These are phyloP conservation scores for Piaya cayana DNA, from an alignment of 2,113 vertebrate genomes.

Conservation along the genomic window DNA sequence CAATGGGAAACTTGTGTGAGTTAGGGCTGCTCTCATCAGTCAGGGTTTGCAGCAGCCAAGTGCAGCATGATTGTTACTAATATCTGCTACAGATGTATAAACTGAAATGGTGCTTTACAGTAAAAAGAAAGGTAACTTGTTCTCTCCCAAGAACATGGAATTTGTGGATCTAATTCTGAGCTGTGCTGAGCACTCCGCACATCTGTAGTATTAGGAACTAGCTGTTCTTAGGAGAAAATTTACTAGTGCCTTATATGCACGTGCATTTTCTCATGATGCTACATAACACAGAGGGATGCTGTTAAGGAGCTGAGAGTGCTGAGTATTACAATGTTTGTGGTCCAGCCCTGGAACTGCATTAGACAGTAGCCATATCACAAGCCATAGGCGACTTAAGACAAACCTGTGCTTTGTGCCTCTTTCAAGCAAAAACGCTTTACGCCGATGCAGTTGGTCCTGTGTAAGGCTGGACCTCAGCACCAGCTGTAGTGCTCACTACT, in stretches of 20 bases:
- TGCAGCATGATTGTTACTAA: conserved; percentile 57
- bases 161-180: background rate
- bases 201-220: background rate
- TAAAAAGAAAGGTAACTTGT: conserved; percentile 36
- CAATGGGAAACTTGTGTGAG: conserved; percentile 63
- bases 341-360: background rate
- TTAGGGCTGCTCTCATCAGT: conserved; percentile 56
- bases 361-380: background rate
- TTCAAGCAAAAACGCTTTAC: background rate
- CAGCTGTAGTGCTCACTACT: background rate
- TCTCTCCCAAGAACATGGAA: background rate
- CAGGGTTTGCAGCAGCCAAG: conserved; percentile 59
- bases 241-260: background rate
- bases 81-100: conserved; percentile 20
- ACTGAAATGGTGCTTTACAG: conserved; percentile 31
- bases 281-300: background rate
- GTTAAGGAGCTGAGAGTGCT: background rate
- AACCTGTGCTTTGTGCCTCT: background rate
- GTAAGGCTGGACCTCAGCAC: background rate
- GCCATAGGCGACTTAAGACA: background rate
- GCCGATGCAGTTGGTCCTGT: background rate
- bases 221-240: background rate
- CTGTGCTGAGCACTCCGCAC: rapidly evolving
- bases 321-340: rapidly evolving
- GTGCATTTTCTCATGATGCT: background rate